Evolutionary conservation across 1,140 invertebrate species (phyloP).

Genomic region (Heliothis subflexa): DNA sequence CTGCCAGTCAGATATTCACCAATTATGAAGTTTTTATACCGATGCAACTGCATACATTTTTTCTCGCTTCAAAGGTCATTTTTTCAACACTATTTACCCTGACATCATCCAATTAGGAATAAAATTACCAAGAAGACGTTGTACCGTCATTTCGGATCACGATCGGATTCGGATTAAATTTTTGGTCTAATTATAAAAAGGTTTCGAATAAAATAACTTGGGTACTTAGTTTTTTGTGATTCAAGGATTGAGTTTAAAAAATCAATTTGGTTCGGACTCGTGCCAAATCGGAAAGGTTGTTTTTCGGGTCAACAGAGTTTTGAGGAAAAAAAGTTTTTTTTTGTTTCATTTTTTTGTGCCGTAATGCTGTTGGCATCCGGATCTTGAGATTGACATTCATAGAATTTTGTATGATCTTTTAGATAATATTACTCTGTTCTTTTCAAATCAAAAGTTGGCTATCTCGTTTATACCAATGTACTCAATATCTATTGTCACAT

Average conservation of each 20-base stretch:
- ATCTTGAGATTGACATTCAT: neutral
- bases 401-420: no score
- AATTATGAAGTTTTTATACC: conserved; percentile 42
- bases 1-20: conserved; percentile 25
- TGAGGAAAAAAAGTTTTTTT: conserved; percentile 45
- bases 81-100: conserved; percentile 54
- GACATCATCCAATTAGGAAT: conserved; percentile 69
- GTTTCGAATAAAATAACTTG: conserved; percentile 54
- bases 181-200: conserved; percentile 69
- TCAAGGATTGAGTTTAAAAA: conserved; percentile 64
- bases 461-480: no score
- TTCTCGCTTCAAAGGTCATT: conserved; percentile 53
- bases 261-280: conserved; percentile 70
- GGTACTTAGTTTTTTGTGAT: conserved; percentile 70
- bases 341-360: neutral
- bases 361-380: neutral
- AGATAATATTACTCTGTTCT: no score
- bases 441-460: no score
- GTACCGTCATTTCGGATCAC: conserved; percentile 47
- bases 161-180: conserved; percentile 43
- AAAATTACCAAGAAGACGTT: conserved; percentile 64
- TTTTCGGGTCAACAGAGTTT: conserved; percentile 47
- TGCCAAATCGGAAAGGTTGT: conserved; percentile 61
- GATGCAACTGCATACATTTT: conserved; percentile 35
- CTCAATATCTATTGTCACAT: no score